Evolutionary conservation across 1,140 invertebrate genomes (phyloP).

Genomic region (Solenopsis invicta): DNA sequence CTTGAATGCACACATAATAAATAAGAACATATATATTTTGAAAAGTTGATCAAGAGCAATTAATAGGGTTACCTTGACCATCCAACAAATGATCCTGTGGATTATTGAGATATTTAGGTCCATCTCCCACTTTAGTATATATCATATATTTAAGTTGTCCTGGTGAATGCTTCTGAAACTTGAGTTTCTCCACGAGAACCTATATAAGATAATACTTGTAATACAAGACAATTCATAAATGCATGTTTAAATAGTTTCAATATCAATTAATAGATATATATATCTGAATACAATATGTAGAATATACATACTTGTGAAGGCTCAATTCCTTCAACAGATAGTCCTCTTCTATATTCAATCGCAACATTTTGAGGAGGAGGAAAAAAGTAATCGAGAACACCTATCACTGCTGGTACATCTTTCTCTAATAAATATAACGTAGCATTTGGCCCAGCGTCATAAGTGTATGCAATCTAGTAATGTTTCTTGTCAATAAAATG

Average conservation of each 20-base stretch:
- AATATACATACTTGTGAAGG: constrained; percentile 77
- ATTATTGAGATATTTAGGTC: constrained; percentile 88
- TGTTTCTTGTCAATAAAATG: constrained; percentile 53
- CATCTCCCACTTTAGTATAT: constrained; percentile 92
- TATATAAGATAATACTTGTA: constrained; percentile 80
- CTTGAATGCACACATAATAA: background rate
- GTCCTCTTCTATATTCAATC: constrained; percentile 88
- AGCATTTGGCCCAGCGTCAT: constrained; percentile 99
- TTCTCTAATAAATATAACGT: constrained; percentile 95
- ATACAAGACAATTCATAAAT: constrained; percentile 64
- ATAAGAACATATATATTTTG: constrained; percentile 24
- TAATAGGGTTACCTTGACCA: constrained; percentile 74
- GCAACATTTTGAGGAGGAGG: constrained; percentile 87
- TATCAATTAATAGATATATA: background rate
- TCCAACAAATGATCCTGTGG: constrained; percentile 88
- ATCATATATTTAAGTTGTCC: constrained; percentile 94
- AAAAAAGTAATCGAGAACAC: constrained; percentile 91
- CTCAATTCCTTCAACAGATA: constrained; percentile 80
- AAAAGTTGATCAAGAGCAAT: constrained; percentile 42
- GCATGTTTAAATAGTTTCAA: background rate
- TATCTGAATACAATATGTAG: background rate
- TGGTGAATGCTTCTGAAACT: constrained; percentile 83
- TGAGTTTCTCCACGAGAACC: constrained; percentile 84
- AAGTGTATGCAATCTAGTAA: constrained; percentile 95
- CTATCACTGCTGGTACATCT: constrained; percentile 90